Evolutionary conservation across 92 coral and sea anemone genomes (phyloP).

Genomic region (Plumapathes pennacea): DNA sequence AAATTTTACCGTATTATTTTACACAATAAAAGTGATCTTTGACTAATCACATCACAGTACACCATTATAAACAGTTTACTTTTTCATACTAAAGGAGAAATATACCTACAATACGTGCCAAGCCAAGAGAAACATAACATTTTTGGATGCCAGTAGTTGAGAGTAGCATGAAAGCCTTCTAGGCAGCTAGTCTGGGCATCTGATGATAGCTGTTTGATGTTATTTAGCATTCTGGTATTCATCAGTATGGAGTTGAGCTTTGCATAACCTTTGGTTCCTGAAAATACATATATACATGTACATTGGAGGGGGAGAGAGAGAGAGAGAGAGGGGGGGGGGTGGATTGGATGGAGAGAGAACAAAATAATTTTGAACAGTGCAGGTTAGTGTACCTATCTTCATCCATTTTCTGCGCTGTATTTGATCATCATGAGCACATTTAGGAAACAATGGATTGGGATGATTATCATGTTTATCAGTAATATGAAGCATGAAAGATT

Average conservation of each 20-base stretch:
- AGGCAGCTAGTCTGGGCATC: constrained; percentile 71
- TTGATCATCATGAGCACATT: constrained; percentile 55
- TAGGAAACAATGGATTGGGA: constrained; percentile 41
- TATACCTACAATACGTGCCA: constrained; percentile 31
- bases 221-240: constrained; percentile 24
- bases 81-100: no score
- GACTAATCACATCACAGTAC: no score
- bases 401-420: constrained; percentile 62
- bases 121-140: constrained; percentile 62
- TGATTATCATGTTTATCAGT: constrained; percentile 55
- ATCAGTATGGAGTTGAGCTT: constrained; percentile 20
- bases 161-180: constrained; percentile 63
- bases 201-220: constrained; percentile 53
- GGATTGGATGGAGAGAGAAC: background rate
- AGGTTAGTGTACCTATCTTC: constrained; percentile 24
- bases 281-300: background rate
- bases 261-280: constrained; percentile 41
- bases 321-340: background rate
- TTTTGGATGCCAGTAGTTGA: constrained; percentile 78
- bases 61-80: no score
- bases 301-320: background rate
- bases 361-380: no score
- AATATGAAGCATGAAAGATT: constrained; percentile 61
- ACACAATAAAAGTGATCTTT: no score
- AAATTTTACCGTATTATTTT: no score